A percentile compares a stretch with the other conserved stretches of the same genome.
Conservation (phyloP, 2,113 vertebrate species). For the Peromyscus maniculatus region DNA sequence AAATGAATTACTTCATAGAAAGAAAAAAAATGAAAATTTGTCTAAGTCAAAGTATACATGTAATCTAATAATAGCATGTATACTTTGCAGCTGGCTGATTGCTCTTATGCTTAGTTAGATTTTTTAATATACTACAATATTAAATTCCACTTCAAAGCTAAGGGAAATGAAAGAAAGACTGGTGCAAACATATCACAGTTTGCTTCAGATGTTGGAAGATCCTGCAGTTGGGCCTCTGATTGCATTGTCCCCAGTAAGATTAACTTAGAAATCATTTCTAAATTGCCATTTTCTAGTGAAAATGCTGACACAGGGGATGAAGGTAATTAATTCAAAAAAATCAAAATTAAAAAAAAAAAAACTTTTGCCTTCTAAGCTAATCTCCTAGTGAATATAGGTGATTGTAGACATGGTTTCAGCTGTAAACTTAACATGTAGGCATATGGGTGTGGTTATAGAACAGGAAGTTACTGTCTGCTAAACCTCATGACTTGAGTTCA, state of each 20-base stretch:
- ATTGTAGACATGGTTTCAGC: not conserved
- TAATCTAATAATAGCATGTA: not conserved
- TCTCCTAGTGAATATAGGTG: not conserved
- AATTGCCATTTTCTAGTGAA: conserved; percentile 27
- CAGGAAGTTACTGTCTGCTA: not conserved
- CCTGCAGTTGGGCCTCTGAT: not conserved
- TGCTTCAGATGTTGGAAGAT: conserved; percentile 9
- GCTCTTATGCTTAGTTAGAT: not conserved
- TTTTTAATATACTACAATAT: not conserved
- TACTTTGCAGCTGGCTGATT: not conserved
- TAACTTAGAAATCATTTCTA: conserved; percentile 39
- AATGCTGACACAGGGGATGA: not conserved
- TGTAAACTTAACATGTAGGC: not conserved
- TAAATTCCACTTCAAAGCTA: conserved; percentile 1
- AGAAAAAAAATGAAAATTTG: not conserved
- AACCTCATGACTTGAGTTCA: not conserved
- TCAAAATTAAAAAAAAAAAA: too few species aligned
- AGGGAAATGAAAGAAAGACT: not conserved
- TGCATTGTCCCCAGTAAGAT: not conserved
- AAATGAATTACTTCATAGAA: conserved; percentile 2
- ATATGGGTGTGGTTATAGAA: not conserved
- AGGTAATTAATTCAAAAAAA: not conserved
- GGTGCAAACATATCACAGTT: not conserved
- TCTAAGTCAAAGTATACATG: not conserved
- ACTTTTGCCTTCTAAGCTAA: not conserved